Evolutionary conservation across 2,888 invertebrate genomes (phyloP).

Genomic region (Dioctria rufipes): DNA sequence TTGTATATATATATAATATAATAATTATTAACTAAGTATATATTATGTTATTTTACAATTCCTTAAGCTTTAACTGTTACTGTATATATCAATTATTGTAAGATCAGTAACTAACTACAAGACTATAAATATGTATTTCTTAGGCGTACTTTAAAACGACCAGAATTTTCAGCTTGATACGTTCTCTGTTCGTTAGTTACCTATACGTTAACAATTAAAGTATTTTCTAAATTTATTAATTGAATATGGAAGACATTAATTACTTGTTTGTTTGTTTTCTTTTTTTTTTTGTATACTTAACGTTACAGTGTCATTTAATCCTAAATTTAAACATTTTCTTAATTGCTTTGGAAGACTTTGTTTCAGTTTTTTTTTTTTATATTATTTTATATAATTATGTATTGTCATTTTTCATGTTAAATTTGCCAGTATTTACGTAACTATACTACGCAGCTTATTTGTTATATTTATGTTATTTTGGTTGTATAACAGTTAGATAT

Average conservation of each 20-base stretch:
- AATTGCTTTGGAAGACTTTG: constrained; percentile 51
- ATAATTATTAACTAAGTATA: not conserved
- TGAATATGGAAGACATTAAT: constrained; percentile 47
- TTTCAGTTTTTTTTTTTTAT: constrained; percentile 8
- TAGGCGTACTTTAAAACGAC: not conserved
- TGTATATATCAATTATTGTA: constrained; percentile 7
- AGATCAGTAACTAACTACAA: constrained; percentile 34
- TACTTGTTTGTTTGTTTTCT: constrained; percentile 19
- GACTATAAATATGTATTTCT: not conserved
- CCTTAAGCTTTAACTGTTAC: not conserved
- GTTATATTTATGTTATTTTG: not conserved
- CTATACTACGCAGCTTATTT: too few relatives aligned
- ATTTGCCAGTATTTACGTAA: too few relatives aligned
- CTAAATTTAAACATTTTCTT: constrained; percentile 19
- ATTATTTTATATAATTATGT: not conserved
- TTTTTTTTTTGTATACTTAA: constrained; percentile 18
- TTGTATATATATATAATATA: not conserved
- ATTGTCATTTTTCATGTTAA: not conserved
- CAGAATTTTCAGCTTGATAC: not conserved
- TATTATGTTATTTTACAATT: constrained; percentile 36
- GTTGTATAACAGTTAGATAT: not conserved
- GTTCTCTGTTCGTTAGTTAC: not conserved
- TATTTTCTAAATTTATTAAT: constrained; percentile 28
- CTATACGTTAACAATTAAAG: not conserved
- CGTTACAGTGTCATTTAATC: not conserved